Conservation (phyloP, 2,797 vertebrate genomes). For the Atherinosoma microstoma region DNA sequence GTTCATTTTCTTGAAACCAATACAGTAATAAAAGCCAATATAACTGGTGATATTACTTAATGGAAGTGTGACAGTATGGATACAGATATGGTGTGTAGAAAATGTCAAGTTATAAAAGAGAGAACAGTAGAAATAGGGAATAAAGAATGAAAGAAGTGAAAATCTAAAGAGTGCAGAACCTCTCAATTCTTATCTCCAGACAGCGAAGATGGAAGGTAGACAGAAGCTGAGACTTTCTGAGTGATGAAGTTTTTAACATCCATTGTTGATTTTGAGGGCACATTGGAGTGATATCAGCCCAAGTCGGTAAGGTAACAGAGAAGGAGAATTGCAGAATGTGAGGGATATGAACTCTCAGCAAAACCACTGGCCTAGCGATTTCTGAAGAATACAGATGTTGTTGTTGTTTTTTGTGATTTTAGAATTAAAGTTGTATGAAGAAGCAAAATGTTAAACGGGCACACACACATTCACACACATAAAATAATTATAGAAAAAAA, state of each 20-base stretch:
- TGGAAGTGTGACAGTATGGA: neutral
- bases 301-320: constrained; percentile 38
- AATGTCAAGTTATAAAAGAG: neutral
- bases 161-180: constrained; percentile 30
- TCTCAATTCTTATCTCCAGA: constrained; percentile 49
- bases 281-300: constrained; percentile 48
- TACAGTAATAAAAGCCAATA: neutral
- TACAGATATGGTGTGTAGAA: neutral
- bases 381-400: constrained; percentile 44
- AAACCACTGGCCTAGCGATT: constrained; percentile 45
- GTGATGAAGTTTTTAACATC: constrained; percentile 52
- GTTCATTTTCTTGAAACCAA: neutral
- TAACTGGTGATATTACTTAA: neutral
- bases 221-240: constrained; percentile 36
- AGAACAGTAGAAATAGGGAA: neutral
- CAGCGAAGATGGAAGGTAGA: constrained; percentile 25
- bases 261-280: constrained; percentile 45
- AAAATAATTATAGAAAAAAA: neutral
- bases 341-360: constrained; percentile 57
- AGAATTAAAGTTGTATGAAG: constrained; percentile 37
- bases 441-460: constrained; percentile 32
- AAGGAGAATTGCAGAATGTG: constrained; percentile 42
- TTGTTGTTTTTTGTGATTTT: constrained; percentile 2
- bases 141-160: neutral
- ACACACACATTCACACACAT: neutral